Evolutionary conservation across 2,113 vertebrate genomes (phyloP).

Genomic region (Suncus etruscus): DNA sequence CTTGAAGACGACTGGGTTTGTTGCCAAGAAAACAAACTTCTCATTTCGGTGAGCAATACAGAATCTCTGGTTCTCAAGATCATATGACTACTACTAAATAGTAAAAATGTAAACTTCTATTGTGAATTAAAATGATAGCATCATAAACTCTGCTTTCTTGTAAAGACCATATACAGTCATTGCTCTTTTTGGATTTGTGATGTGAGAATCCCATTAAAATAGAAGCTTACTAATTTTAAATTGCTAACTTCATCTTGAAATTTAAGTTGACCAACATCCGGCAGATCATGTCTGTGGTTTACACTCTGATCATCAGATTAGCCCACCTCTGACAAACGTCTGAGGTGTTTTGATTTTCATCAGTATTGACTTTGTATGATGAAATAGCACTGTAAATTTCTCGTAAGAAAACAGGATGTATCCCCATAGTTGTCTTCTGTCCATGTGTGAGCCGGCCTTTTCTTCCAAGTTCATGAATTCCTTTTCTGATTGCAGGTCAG

Average conservation of each 20-base stretch:
- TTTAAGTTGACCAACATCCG: constrained; percentile 65
- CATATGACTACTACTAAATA: constrained; percentile 3
- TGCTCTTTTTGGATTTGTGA: constrained; percentile 38
- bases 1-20: constrained; percentile 72
- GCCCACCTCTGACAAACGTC: constrained; percentile 73
- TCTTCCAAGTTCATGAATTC: background rate
- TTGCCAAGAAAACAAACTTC: constrained; percentile 77
- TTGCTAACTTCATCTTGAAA: constrained; percentile 68
- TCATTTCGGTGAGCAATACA: constrained; percentile 72
- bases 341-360: constrained; percentile 73
- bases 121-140: constrained; percentile 50
- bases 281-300: constrained; percentile 64
- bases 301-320: constrained; percentile 55
- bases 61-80: constrained; percentile 65
- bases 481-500: constrained; percentile 88
- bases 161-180: background rate
- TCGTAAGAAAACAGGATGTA: background rate
- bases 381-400: constrained; percentile 20
- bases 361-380: constrained; percentile 31
- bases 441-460: background rate
- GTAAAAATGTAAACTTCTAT: constrained; percentile 57
- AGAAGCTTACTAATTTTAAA: constrained; percentile 50
- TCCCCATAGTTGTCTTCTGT: background rate
- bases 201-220: constrained; percentile 65
- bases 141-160: constrained; percentile 48